These are phyloP conservation scores for Yoshiicerus persimilis DNA, from an alignment of 1,140 invertebrate genomes.

Conservation along the genomic window DNA sequence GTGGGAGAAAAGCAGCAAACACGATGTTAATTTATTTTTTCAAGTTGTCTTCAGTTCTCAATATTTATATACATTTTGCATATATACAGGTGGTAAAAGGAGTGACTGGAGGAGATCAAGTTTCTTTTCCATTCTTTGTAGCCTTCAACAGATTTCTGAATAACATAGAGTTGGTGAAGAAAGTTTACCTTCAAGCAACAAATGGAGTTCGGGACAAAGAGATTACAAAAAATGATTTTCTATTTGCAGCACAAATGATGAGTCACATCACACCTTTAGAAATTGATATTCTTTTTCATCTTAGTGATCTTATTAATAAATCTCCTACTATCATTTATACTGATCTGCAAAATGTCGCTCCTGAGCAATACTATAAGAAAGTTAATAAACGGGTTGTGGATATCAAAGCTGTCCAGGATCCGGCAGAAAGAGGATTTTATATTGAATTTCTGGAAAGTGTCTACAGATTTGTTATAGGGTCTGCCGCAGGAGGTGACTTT, in stretches of 20 bases:
- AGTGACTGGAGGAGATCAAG: neutral
- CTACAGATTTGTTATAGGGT: conserved; percentile 34
- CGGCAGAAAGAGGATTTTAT: conserved; percentile 24
- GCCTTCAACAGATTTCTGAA: conserved; percentile 33
- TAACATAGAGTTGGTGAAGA: conserved; percentile 35
- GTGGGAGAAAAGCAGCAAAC: neutral
- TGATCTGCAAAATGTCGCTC: conserved; percentile 87
- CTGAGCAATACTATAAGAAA: conserved; percentile 40
- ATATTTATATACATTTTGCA: too few relatives aligned
- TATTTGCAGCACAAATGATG: conserved; percentile 30
- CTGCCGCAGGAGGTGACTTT: conserved; percentile 32
- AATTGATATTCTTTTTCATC: conserved; percentile 34
- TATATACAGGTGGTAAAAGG: conserved; percentile 13
- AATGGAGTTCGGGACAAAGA: neutral
- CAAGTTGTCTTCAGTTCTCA: too few relatives aligned
- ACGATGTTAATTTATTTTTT: too few relatives aligned
- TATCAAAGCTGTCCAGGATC: conserved; percentile 31
- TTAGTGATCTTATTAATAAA: conserved; percentile 26
- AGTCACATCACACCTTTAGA: conserved; percentile 42
- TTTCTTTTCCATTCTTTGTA: conserved; percentile 38
- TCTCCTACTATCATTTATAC: conserved; percentile 73
- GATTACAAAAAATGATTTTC: conserved; percentile 25
- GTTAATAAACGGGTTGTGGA: conserved; percentile 30
- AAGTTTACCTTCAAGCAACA: conserved; percentile 35
- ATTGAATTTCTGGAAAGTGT: conserved; percentile 36